Evolutionary conservation across 2,113 vertebrate species (phyloP), one percentile per base, ranked within the genome.

Genomic region (Irena cyanogastra): DNA sequence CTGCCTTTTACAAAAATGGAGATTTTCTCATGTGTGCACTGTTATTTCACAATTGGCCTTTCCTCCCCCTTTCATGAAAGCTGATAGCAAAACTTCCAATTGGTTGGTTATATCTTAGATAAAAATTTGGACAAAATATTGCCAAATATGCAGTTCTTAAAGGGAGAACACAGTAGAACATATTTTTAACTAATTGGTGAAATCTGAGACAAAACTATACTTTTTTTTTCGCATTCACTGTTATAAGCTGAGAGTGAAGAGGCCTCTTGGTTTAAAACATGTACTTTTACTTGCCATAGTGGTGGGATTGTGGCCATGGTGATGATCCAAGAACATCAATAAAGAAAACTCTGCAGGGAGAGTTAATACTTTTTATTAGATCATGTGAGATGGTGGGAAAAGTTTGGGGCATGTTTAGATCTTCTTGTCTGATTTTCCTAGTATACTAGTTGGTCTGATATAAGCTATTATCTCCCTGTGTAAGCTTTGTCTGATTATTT

Each of bases 401-500:
- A 93, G 83, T 92, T 81, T 83, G 60, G 52, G 28, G 35, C 68
- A 70, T 39, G 60, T 95, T 95, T 83, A 89, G 63, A 30, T 44
- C 53, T 83, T 78, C 59, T 64, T 49, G 56, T 63, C 89, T 81
- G 68, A 92, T 94, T 92, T 90, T 87, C 80, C 69, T 70, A 77
- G 30, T 90, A 35, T 65, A 54, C 68, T 47, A 59, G 59, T 77
- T 77, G 72, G 64, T 56, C 47, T 93, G 75, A 96, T 54, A 87
- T 9, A 92, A 93, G 89, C 77, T 93, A 87, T 94, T 95, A 96
- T 89, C 86, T 96, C 86, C 83, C 86, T 56, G 56, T 81, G 72
- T 78, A 95, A 95, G 86, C 86, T 84, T 78, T 90, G 86, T 71
- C 83, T 94, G 95, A 94, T 89, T 92, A 83, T 95, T 97, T 81